A percentile compares a stretch with the other conserved stretches of the same genome.
These are phyloP conservation scores for Pristionchus maxplancki DNA, from an alignment of 2,888 invertebrate genomes.

Conservation along the genomic window DNA sequence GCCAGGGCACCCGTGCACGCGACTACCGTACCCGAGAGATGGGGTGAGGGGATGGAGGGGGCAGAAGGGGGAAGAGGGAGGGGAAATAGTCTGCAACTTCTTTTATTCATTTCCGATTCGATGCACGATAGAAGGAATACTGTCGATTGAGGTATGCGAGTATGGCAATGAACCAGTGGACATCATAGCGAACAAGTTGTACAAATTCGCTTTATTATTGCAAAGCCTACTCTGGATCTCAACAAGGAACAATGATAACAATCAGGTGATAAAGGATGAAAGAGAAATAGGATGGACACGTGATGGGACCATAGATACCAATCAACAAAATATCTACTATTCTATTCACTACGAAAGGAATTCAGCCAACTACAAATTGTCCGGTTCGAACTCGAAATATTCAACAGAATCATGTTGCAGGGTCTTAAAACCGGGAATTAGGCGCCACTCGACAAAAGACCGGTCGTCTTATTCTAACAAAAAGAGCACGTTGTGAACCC, in stretches of 20 bases:
- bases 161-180: neutral
- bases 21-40: conserved; percentile 37
- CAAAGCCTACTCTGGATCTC: conserved; percentile 10
- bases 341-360: neutral
- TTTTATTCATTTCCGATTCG: neutral
- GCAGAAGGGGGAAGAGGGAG: neutral
- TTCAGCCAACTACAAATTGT: neutral
- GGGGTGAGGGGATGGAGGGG: neutral
- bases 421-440: neutral
- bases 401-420: neutral
- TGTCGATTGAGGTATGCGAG: neutral
- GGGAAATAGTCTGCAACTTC: neutral
- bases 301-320: conserved; percentile 14
- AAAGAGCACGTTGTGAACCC: conserved; percentile 20
- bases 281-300: conserved; percentile 15
- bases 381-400: neutral
- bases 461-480: neutral
- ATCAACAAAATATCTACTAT: conserved; percentile 11
- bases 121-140: neutral
- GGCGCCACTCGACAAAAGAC: neutral
- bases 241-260: conserved; percentile 25
- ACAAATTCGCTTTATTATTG: neutral
- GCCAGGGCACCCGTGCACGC: conserved; percentile 5
- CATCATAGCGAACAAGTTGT: neutral
- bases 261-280: neutral